Evolutionary conservation across 2,113 vertebrate genomes (phyloP).

Genomic region (Mormyrus iriodes): DNA sequence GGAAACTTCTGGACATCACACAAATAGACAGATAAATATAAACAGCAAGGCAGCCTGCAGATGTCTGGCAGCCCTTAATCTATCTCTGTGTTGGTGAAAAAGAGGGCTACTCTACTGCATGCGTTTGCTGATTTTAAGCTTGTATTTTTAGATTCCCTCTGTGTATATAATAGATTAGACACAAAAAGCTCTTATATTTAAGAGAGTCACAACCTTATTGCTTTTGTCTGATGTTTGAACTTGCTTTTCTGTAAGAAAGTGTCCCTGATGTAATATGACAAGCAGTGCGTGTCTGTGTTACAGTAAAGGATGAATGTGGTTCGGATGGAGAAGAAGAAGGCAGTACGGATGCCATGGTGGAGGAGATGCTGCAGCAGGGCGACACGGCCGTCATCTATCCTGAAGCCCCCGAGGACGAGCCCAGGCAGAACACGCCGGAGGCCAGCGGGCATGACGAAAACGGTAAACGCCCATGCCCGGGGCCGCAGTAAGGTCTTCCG

Average conservation of each 20-base stretch:
- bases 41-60: background rate
- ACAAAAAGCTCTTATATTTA: background rate
- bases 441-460: constrained; percentile 86
- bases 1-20: background rate
- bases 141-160: background rate
- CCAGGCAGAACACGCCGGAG: constrained; percentile 77
- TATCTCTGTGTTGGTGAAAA: background rate
- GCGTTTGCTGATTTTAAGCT: background rate
- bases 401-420: constrained; percentile 84
- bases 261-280: background rate
- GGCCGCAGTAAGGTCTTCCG: background rate
- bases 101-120: background rate
- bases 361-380: constrained; percentile 82
- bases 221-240: background rate
- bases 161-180: background rate
- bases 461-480: constrained; percentile 56
- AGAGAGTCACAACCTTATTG: background rate
- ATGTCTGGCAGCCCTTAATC: background rate
- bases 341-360: constrained; percentile 77
- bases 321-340: constrained; percentile 74
- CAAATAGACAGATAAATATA: background rate
- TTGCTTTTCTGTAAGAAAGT: background rate
- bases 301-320: constrained; percentile 78
- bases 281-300: constrained; percentile 19
- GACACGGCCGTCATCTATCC: constrained; percentile 83